Evolutionary conservation across 53 echinoderm and acorn worm species (phyloP).

Genomic region (Hippasteria phrygiana): DNA sequence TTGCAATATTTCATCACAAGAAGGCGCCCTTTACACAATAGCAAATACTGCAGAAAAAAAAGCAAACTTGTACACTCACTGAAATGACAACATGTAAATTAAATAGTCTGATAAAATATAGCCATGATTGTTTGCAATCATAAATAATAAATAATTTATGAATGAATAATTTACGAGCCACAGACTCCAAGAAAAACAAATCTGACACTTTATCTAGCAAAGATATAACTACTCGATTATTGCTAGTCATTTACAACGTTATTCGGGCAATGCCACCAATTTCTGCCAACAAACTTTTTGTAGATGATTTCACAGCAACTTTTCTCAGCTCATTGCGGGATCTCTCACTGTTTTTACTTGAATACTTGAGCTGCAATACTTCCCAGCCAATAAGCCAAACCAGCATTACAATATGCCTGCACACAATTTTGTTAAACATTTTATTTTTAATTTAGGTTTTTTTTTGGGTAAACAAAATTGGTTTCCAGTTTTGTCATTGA

Average conservation of each 20-base stretch:
- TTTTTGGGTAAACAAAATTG: too few relatives aligned
- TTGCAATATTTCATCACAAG: background rate
- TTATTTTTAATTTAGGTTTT: too few relatives aligned
- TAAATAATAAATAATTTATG: slow-evolving; percentile 62
- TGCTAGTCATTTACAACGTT: slow-evolving; percentile 43
- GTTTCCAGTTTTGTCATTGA: too few relatives aligned
- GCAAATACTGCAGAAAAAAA: background rate
- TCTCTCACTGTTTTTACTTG: background rate
- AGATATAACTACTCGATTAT: slow-evolving; percentile 38
- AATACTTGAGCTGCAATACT: background rate
- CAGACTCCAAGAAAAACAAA: slow-evolving; percentile 8
- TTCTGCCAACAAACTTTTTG: background rate
- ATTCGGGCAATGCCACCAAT: background rate
- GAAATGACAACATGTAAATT: slow-evolving; percentile 36
- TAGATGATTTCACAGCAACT: slow-evolving; percentile 3
- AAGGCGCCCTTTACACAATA: slow-evolving; percentile 12
- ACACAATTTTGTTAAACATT: too few relatives aligned
- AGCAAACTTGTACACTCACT: background rate
- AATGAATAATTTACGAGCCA: slow-evolving; percentile 41
- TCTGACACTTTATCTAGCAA: background rate
- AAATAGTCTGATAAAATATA: slow-evolving; percentile 69
- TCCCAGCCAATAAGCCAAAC: background rate
- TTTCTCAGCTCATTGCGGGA: background rate
- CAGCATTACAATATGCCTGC: too few relatives aligned
- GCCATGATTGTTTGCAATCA: slow-evolving; percentile 37